A percentile compares a stretch with the other conserved stretches of the same genome.
Conservation (phyloP, 2,888 invertebrate species). For the Drosophila mettleri region DNA sequence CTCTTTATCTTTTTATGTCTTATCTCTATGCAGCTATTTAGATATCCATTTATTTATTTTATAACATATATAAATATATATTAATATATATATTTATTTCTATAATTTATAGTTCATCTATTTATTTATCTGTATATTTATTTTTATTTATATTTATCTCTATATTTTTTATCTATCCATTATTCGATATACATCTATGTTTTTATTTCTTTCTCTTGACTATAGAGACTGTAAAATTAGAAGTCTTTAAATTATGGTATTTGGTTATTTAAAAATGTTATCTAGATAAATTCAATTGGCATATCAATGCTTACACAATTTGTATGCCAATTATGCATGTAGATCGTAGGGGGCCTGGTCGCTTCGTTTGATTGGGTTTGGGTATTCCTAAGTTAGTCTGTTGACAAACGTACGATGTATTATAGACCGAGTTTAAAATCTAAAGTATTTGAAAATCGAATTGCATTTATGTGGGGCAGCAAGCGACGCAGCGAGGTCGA, state of each 20-base stretch:
- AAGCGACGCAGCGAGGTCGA: conserved; percentile 8
- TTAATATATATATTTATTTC: too few relatives aligned
- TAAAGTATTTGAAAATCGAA: conserved; percentile 48
- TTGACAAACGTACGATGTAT: conserved; percentile 23
- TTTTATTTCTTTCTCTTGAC: too few relatives aligned
- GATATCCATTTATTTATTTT: too few relatives aligned
- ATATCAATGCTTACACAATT: not conserved
- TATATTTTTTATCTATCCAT: too few relatives aligned
- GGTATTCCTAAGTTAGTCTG: not conserved
- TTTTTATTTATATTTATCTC: too few relatives aligned
- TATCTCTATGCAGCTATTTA: too few relatives aligned
- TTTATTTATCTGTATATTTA: too few relatives aligned
- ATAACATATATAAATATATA: too few relatives aligned
- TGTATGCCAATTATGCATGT: not conserved
- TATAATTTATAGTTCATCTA: too few relatives aligned
- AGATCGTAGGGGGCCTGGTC: conserved; percentile 9
- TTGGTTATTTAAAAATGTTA: not conserved
- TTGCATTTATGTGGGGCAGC: conserved; percentile 34
- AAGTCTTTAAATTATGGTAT: not conserved
- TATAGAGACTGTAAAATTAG: not conserved
- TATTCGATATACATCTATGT: too few relatives aligned
- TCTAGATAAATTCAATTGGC: not conserved
- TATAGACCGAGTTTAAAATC: conserved; percentile 39
- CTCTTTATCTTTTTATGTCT: too few relatives aligned
- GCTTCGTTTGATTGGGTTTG: not conserved